Percentiles rank a stretch among this genome's conserved stretches.
These are phyloP conservation scores for Neoascia interrupta DNA, from an alignment of 2,888 invertebrate species.

Conservation along the genomic window DNA sequence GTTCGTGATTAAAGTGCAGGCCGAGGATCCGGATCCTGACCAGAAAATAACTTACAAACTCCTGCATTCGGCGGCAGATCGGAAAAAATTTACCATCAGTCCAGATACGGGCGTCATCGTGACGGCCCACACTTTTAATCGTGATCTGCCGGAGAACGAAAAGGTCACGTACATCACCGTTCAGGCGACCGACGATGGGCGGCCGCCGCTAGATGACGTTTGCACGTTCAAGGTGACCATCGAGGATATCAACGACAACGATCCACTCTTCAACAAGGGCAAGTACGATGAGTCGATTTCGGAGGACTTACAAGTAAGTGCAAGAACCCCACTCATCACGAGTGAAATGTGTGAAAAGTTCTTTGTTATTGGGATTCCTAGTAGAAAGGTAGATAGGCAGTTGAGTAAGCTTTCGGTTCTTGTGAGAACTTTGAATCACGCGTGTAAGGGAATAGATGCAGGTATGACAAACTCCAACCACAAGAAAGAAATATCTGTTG, in stretches of 20 bases:
- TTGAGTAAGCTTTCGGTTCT: too few species aligned
- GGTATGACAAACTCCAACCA: too few species aligned
- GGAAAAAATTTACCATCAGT: slow-evolving; percentile 89
- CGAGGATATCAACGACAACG: slow-evolving; percentile 96
- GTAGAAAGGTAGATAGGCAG: too few species aligned
- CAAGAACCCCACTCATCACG: too few species aligned
- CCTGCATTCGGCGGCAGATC: slow-evolving; percentile 87
- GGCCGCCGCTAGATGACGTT: slow-evolving; percentile 93
- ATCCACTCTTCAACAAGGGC: slow-evolving; percentile 80
- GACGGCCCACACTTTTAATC: slow-evolving; percentile 90
- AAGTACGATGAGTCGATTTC: slow-evolving; percentile 88
- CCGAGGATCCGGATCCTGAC: slow-evolving; percentile 84
- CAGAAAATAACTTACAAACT: slow-evolving; percentile 92
- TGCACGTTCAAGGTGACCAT: slow-evolving; percentile 96
- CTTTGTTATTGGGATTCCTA: too few species aligned
- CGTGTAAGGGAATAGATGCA: too few species aligned
- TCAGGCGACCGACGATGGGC: slow-evolving; percentile 95
- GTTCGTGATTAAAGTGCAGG: slow-evolving; percentile 83
- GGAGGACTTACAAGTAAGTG: slow-evolving; percentile 86
- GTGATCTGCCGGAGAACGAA: slow-evolving; percentile 92
- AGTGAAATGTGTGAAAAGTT: too few species aligned
- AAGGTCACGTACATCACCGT: slow-evolving; percentile 92
- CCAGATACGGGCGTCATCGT: slow-evolving; percentile 87
- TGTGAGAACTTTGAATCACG: too few species aligned
- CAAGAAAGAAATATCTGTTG: too few species aligned